phyloP scores from a whole-genome alignment of 2,888 invertebrate genomes.

The Biston betularia region DNA sequence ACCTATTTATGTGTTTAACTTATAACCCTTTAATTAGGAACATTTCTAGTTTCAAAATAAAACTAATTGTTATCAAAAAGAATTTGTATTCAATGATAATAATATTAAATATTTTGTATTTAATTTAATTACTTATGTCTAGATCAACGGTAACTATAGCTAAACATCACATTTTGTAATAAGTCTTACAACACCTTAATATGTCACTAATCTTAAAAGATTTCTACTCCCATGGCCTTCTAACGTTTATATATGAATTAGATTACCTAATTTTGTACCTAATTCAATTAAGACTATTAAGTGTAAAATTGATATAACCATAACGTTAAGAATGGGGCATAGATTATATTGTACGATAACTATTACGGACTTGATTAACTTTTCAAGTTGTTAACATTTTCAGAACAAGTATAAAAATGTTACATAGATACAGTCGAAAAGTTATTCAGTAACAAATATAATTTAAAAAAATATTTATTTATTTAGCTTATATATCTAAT shows the following conservation, averaged over 20 bases:
- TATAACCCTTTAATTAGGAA: no score
- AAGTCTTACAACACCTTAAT: slow-evolving; percentile 24
- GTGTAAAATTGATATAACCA: not conserved
- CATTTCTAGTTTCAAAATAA: not conserved
- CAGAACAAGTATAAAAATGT: no score
- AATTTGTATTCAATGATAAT: slow-evolving; percentile 6
- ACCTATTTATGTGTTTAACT: no score
- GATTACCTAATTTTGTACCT: not conserved
- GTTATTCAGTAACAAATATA: no score
- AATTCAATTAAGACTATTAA: slow-evolving; percentile 17
- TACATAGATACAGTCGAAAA: no score
- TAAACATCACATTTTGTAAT: slow-evolving; percentile 31
- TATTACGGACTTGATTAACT: not conserved
- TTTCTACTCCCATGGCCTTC: not conserved
- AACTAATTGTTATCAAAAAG: slow-evolving; percentile 4
- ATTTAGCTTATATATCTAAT: not conserved
- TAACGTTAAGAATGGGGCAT: not conserved
- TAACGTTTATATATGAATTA: not conserved
- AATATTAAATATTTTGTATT: no score
- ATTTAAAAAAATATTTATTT: not conserved
- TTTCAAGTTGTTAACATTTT: no score
- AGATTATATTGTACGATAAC: not conserved
- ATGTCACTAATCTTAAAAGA: not conserved
- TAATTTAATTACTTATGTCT: slow-evolving; percentile 26
- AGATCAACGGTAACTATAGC: slow-evolving; percentile 16